Base-by-base conservation (phyloP, 2,888 invertebrate genomes). In the Andrena camellia region DNA sequence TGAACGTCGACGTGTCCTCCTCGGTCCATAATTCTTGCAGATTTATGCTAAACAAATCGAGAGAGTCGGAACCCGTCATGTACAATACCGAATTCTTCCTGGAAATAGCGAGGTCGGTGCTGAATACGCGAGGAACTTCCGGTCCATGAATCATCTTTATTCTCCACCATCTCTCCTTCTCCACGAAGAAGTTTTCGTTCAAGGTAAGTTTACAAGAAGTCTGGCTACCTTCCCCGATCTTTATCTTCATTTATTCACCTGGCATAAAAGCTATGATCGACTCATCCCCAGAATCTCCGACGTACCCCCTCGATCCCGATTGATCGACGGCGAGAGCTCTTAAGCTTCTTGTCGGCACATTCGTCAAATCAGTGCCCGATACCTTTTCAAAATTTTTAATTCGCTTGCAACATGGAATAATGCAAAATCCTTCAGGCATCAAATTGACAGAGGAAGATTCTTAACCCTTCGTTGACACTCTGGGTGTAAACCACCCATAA, bases 51-150 rank as follows among this genome's bases (percentile, higher is more conserved):
- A 92, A 94, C 13, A 94, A 80, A 83, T 92, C 89, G 8, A 89
- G 83, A 29, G 89, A 87, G 2, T 90, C 81, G 23, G 86, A 85
- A 17, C 92, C 92, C 0, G 93, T 94, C 8, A 94, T 52, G 83
- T 92, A 94, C n/a, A 95, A 82, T 33, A 89, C 77, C 0, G 92
- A 85, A 70, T 88, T 90, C 54, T 81, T 92, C 81, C 90, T 90
- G 2, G 94, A 94, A 33, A 94, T 84, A 0, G 93, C 92, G 29
- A 95, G 83, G 83, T 92, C 94, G 59, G 92, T 91, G 2, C 89
- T 90, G 23, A 86, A 88, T 13, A 94, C 89, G 17, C 86, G 84
- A 13, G 86, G 83, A 5, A 83, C 70, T 52, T 70, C 80, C 63
- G 78, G 31, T 57, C 52, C 86, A 10, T 71, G 89, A 63, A 76